Conservation (phyloP, 2,888 invertebrate genomes). For the Buathra laborator region DNA sequence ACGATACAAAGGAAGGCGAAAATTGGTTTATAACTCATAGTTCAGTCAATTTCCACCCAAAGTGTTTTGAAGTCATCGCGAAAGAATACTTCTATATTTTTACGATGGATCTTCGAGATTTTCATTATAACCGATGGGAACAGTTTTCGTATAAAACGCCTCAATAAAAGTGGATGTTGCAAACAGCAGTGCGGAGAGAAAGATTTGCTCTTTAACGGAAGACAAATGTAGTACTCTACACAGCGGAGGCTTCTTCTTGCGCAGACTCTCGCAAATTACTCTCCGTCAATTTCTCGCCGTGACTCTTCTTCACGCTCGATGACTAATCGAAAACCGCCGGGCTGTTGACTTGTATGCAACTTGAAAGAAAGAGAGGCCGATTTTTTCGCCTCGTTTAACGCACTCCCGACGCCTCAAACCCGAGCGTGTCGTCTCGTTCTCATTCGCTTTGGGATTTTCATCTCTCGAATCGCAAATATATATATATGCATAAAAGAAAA, state of each 20-base stretch:
- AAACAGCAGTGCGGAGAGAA: neutral
- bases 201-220: constrained; percentile 9
- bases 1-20: too few relatives aligned
- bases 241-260: constrained; percentile 13
- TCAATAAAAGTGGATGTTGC: neutral
- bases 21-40: too few relatives aligned
- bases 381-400: constrained; percentile 69
- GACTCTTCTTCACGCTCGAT: constrained; percentile 67
- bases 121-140: neutral
- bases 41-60: too few relatives aligned
- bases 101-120: neutral
- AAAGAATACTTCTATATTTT: neutral
- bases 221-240: constrained; percentile 21
- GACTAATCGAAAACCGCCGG: constrained; percentile 67
- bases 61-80: too few relatives aligned
- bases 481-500: constrained; percentile 19
- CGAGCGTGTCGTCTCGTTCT: constrained; percentile 73
- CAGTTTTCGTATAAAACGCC: neutral
- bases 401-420: constrained; percentile 40
- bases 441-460: constrained; percentile 67
- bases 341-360: constrained; percentile 16
- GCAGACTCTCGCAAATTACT: constrained; percentile 54
- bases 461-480: constrained; percentile 52
- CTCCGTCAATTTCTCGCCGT: constrained; percentile 49
- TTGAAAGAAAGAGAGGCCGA: constrained; percentile 37